These are phyloP conservation scores for Antrozous pallidus DNA, from an alignment of 2,797 vertebrate genomes.

Conservation along the genomic window DNA sequence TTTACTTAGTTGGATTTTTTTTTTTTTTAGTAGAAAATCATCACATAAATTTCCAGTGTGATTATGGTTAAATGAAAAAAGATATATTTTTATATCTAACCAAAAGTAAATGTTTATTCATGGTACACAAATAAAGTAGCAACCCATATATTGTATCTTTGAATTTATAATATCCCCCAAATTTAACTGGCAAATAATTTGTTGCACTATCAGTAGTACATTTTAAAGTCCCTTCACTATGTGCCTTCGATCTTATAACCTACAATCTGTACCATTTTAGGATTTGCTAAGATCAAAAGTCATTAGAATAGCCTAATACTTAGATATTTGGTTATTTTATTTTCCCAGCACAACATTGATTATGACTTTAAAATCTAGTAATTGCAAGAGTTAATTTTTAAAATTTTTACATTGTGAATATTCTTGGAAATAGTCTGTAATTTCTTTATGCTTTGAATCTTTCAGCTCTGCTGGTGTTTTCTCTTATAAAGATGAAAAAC, in stretches of 20 bases:
- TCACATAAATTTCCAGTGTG: background rate
- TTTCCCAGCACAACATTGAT: background rate
- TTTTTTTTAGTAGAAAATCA: background rate
- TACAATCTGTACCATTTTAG: background rate
- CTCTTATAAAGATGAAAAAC: background rate
- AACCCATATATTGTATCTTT: background rate
- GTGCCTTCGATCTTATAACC: background rate
- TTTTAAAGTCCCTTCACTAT: constrained; percentile 13
- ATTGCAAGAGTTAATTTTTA: background rate
- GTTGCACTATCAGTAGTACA: background rate
- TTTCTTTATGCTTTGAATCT: background rate
- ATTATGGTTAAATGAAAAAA: background rate
- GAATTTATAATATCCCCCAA: background rate
- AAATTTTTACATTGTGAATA: background rate
- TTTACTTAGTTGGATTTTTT: background rate
- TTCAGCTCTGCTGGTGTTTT: background rate
- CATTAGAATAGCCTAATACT: background rate
- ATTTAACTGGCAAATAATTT: constrained; percentile 33
- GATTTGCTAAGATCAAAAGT: constrained; percentile 15
- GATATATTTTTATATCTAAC: background rate
- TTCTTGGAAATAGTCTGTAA: background rate
- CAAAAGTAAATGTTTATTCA: constrained; percentile 23
- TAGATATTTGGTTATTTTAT: background rate
- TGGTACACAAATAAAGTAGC: background rate
- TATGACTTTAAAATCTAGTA: background rate